Conservation (phyloP, 2,113 vertebrate species). For the Rutilus rutilus region DNA sequence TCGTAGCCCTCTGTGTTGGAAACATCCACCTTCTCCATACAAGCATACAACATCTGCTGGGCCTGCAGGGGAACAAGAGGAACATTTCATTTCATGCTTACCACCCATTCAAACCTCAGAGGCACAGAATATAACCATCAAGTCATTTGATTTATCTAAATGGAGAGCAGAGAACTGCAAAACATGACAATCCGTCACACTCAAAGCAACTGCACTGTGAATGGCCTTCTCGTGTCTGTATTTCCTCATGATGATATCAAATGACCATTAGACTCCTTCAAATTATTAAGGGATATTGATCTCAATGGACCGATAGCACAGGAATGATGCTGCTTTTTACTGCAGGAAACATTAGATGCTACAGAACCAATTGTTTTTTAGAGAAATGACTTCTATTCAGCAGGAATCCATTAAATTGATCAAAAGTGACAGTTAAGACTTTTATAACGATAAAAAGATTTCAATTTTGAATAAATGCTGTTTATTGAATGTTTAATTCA, state of each 20-base stretch:
- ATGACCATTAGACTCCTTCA: not conserved
- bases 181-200: not conserved
- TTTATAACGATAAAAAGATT: not conserved
- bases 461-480: not conserved
- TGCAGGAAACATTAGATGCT: not conserved
- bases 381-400: too few species aligned
- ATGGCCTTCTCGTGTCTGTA: not conserved
- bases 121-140: not conserved
- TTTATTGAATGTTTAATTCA: not conserved
- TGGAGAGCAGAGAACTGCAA: not conserved
- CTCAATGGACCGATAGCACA: not conserved
- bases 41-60: slow-evolving; percentile 94
- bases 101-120: not conserved
- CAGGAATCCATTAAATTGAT: too few species aligned
- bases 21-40: slow-evolving; percentile 96
- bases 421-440: not conserved
- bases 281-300: not conserved
- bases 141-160: not conserved
- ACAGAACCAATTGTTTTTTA: not conserved
- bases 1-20: slow-evolving; percentile 96
- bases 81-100: not conserved
- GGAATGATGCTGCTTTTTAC: not conserved
- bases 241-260: not conserved
- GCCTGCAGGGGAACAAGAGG: slow-evolving; percentile 76
- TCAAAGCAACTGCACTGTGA: not conserved